Percentiles rank a stretch among this genome's conserved stretches.
These are phyloP conservation scores for Actinernus sp. DNA, from an alignment of 92 coral and sea anemone genomes.

Conservation along the genomic window DNA sequence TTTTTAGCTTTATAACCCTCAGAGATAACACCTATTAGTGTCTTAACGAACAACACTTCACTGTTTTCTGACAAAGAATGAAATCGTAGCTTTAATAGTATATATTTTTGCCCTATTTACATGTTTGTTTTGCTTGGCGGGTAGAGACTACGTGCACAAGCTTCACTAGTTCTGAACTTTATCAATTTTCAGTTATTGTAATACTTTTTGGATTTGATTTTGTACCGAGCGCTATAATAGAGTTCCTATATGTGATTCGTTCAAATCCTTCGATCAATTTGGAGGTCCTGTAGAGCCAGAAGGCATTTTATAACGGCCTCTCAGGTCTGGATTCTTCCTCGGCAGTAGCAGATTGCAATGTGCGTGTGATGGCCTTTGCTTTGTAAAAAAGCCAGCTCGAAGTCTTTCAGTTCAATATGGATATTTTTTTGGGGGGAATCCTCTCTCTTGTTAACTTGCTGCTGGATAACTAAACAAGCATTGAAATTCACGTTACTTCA, in stretches of 20 bases:
- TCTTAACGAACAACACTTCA: too few relatives aligned
- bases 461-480: too few relatives aligned
- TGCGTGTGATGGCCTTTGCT: too few relatives aligned
- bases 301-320: too few relatives aligned
- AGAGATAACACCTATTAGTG: too few relatives aligned
- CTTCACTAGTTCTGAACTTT: neutral
- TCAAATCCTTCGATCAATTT: neutral
- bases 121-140: too few relatives aligned
- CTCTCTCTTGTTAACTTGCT: constrained; percentile 24
- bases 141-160: too few relatives aligned
- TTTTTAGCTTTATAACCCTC: too few relatives aligned
- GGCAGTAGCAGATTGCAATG: too few relatives aligned
- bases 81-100: constrained; percentile 1
- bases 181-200: neutral
- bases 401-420: neutral
- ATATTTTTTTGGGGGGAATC: neutral
- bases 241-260: neutral
- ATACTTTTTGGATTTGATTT: neutral
- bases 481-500: too few relatives aligned
- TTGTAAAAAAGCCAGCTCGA: too few relatives aligned
- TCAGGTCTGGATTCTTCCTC: too few relatives aligned
- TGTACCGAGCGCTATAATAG: neutral
- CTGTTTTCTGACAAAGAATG: neutral
- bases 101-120: neutral
- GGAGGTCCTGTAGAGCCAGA: neutral